Percentiles rank a stretch among this genome's conserved stretches.
Evolutionary conservation across 2,113 vertebrate genomes (phyloP).

Genomic region (Spea bombifrons): DNA sequence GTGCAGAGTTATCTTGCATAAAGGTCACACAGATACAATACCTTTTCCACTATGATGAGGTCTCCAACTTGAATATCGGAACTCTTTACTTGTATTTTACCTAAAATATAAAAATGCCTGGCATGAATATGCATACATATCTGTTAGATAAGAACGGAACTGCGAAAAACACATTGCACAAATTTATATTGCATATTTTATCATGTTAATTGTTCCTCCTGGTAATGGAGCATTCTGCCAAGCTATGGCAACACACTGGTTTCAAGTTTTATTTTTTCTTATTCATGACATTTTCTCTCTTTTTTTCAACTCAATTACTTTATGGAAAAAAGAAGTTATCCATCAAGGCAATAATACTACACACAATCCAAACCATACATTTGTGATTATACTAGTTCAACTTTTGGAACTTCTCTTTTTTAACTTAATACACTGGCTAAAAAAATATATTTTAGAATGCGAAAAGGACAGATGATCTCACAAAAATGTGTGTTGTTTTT

Average conservation of each 20-base stretch:
- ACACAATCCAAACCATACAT: not conserved
- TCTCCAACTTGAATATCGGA: slow-evolving; percentile 98
- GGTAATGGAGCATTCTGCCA: slow-evolving; percentile 14
- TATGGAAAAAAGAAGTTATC: not conserved
- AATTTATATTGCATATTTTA: slow-evolving; percentile 17
- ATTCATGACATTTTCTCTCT: slow-evolving; percentile 3
- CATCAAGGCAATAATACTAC: slow-evolving; percentile 1
- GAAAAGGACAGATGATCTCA: no score
- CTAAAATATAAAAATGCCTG: slow-evolving; percentile 66
- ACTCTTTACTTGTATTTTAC: slow-evolving; percentile 95
- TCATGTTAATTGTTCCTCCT: slow-evolving; percentile 21
- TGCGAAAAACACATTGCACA: slow-evolving; percentile 11
- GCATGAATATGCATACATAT: slow-evolving; percentile 18
- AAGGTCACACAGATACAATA: slow-evolving; percentile 54
- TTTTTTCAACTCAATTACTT: slow-evolving; percentile 7
- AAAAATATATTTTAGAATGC: no score
- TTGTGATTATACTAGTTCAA: not conserved
- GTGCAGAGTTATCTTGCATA: no score
- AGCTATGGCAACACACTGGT: slow-evolving; percentile 12
- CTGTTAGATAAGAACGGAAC: slow-evolving; percentile 6
- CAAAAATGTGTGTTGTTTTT: no score
- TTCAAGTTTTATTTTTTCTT: slow-evolving; percentile 2
- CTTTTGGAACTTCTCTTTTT: no score
- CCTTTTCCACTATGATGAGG: slow-evolving; percentile 98
- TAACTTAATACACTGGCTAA: no score